Conservation (phyloP, 2,113 vertebrate species). For the Salvator merianae region DNA sequence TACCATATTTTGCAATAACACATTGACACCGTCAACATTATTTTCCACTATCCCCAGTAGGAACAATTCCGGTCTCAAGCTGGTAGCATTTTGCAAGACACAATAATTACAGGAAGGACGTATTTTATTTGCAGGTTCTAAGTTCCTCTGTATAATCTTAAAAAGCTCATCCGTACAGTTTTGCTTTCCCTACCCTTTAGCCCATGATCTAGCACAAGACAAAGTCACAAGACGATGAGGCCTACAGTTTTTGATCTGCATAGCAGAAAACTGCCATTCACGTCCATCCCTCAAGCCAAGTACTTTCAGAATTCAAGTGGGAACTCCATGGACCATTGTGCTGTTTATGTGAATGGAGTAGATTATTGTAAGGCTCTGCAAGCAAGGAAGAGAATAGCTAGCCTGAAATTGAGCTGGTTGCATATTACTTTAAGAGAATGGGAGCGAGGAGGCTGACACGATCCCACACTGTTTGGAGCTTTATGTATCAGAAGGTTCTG, state of each 20-base stretch:
- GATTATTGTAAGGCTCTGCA: neutral
- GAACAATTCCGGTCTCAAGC: no score
- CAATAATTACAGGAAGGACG: no score
- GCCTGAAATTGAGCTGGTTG: neutral
- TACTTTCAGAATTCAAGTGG: neutral
- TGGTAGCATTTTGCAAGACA: no score
- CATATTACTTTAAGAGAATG: constrained; percentile 2
- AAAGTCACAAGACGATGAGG: constrained; percentile 2
- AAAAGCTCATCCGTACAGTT: neutral
- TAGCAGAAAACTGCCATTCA: neutral
- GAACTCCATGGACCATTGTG: accelerated
- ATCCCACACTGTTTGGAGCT: neutral
- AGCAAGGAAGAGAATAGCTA: constrained; percentile 18
- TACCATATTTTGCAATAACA: no score
- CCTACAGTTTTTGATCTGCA: neutral
- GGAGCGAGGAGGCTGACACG: constrained; percentile 28
- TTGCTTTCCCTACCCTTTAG: neutral
- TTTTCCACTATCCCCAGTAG: no score
- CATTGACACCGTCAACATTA: no score
- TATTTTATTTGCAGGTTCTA: neutral
- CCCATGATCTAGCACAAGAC: constrained; percentile 7
- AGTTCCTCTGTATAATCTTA: neutral
- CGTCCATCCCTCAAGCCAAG: accelerated
- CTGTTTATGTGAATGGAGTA: accelerated
- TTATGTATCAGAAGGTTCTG: constrained; percentile 36